Evolutionary conservation across 2,113 vertebrate species (phyloP).

Genomic region (Poeciliopsis occidentalis): DNA sequence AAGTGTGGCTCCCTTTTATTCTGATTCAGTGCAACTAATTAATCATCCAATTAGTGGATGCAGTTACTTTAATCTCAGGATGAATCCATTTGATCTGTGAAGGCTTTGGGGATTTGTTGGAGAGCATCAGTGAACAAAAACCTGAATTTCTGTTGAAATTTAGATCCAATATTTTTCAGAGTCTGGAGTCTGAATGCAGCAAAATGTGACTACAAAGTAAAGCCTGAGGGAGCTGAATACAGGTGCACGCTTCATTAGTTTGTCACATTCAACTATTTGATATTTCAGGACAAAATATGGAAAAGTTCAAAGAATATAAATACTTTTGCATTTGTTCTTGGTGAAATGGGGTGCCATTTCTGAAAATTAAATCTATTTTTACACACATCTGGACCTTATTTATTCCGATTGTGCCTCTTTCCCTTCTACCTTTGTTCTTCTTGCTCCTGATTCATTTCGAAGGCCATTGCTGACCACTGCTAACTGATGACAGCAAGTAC

Average conservation of each 20-base stretch:
- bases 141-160: too few species aligned
- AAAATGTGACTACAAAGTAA: too few species aligned
- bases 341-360: not conserved
- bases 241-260: not conserved
- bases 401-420: not conserved
- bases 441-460: constrained; percentile 25
- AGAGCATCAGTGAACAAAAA: too few species aligned
- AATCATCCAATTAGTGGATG: too few species aligned
- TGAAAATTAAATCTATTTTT: not conserved
- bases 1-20: too few species aligned
- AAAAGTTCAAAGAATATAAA: not conserved
- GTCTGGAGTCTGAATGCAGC: too few species aligned
- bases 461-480: constrained; percentile 19
- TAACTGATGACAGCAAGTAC: constrained; percentile 22
- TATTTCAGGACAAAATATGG: not conserved
- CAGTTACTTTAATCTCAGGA: too few species aligned
- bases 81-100: too few species aligned
- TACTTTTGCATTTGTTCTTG: not conserved
- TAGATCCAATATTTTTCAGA: too few species aligned
- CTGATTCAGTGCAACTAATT: too few species aligned
- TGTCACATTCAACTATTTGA: not conserved
- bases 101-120: too few species aligned
- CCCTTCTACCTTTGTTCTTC: not conserved
- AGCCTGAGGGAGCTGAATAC: too few species aligned
- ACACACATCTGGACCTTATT: not conserved